Percentiles rank a stretch among this genome's conserved stretches.
phyloP scores from a whole-genome alignment of 2,113 vertebrate species.

The Vulpes vulpes region DNA sequence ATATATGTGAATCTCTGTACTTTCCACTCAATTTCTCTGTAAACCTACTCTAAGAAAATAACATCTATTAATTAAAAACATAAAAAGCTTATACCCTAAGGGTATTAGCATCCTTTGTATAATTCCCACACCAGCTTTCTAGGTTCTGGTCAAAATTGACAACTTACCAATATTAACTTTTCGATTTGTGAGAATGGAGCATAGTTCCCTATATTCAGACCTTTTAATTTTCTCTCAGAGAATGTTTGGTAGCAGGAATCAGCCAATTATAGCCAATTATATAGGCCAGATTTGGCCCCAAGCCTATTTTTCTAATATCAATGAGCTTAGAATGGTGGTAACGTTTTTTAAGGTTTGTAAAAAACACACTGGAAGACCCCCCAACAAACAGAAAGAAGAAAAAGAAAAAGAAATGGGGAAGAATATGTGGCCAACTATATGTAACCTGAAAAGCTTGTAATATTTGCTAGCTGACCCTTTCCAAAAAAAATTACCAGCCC shows the following conservation, averaged over 20 bases:
- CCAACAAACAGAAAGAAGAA: not conserved
- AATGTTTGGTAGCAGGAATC: not conserved
- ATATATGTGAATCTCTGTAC: not conserved
- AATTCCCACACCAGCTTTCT: not conserved
- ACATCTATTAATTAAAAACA: constrained; percentile 10
- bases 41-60: constrained; percentile 3
- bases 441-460: not conserved
- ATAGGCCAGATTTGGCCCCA: not conserved
- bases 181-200: not conserved
- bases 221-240: constrained; percentile 42
- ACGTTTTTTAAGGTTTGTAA: not conserved
- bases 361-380: not conserved
- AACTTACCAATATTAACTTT: not conserved
- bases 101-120: not conserved
- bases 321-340: not conserved
- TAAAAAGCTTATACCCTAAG: not conserved
- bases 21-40: not conserved
- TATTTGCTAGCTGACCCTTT: not conserved
- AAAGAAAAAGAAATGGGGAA: not conserved
- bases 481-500: not conserved
- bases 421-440: not conserved
- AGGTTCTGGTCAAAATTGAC: not conserved
- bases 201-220: constrained; percentile 28
- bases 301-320: not conserved
- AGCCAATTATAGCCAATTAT: not conserved